Evolutionary conservation across 2,888 invertebrate species (phyloP).

Genomic region (Chesias legatella): DNA sequence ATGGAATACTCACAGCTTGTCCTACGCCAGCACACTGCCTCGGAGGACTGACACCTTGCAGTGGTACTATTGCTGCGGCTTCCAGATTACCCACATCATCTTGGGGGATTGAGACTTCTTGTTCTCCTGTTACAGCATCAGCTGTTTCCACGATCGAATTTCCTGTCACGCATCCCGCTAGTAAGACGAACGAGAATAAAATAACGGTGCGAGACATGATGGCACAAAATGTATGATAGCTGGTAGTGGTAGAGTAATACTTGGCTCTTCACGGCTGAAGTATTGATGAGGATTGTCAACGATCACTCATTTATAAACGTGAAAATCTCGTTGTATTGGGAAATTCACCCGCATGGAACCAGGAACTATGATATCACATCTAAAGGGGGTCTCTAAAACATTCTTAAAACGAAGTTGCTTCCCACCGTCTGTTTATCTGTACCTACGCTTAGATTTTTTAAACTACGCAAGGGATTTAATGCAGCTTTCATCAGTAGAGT

Average conservation of each 20-base stretch:
- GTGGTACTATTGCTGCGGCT: conserved; percentile 15
- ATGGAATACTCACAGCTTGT: conserved; percentile 13
- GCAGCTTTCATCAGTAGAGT: too few species aligned
- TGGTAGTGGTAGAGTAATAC: not conserved
- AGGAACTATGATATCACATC: not conserved
- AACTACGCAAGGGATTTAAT: too few species aligned
- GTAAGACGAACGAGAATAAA: conserved; percentile 3
- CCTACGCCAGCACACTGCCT: conserved; percentile 16
- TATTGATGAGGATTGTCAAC: conserved; percentile 2
- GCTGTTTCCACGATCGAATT: conserved; percentile 3
- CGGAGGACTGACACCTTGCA: conserved; percentile 34
- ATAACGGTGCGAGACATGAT: conserved; percentile 7
- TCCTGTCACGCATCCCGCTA: conserved; percentile 2
- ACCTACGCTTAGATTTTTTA: too few species aligned
- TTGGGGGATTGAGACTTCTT: not conserved
- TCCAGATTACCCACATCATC: conserved; percentile 3
- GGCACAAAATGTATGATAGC: not conserved
- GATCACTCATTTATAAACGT: conserved; percentile 4
- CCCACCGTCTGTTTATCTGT: too few species aligned
- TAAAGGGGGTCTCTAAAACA: conserved; percentile 9
- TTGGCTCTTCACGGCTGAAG: not conserved
- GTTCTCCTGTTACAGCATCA: not conserved
- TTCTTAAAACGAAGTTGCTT: too few species aligned
- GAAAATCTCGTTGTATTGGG: not conserved
- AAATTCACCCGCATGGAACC: conserved; percentile 15